Conservation (phyloP, 2,113 vertebrate genomes). For the Misgurnus anguillicaudatus region DNA sequence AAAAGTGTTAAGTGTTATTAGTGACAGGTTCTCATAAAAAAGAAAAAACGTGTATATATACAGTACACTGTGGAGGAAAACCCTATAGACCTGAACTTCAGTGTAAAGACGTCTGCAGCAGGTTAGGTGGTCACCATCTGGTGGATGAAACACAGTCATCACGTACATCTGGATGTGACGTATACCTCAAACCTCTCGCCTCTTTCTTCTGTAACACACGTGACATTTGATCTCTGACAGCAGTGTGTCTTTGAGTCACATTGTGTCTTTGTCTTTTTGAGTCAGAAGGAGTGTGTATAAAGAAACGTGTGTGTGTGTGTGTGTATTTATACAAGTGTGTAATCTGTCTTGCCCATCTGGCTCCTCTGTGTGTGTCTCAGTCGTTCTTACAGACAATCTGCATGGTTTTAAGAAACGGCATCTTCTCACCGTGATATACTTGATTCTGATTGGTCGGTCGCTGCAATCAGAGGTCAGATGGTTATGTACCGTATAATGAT, state of each 20-base stretch:
- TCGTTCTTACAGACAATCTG: background rate
- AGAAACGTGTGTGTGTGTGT: background rate
- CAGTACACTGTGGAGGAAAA: background rate
- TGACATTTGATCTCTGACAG: conserved; percentile 10
- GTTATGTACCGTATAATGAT: too few species aligned
- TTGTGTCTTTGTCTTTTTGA: conserved; percentile 25
- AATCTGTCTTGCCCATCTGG: too few species aligned
- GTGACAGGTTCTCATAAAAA: background rate
- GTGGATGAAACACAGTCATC: background rate
- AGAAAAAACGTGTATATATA: too few species aligned
- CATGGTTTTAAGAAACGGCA: background rate
- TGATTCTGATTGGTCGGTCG: background rate
- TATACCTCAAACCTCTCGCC: background rate
- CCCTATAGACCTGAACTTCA: background rate
- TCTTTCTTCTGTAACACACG: background rate
- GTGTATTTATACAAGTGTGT: background rate
- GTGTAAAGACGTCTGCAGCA: background rate
- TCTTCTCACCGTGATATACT: background rate
- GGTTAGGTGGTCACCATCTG: background rate
- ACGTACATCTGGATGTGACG: conserved; percentile 22
- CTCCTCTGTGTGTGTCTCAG: background rate
- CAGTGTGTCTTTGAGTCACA: conserved; percentile 2
- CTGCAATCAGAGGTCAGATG: too few species aligned
- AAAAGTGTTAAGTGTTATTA: background rate
- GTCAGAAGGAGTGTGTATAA: background rate